Evolutionary conservation across 2,113 vertebrate genomes (phyloP), one percentile per base, ranked within the genome.

Genomic region (Pitta sordida): DNA sequence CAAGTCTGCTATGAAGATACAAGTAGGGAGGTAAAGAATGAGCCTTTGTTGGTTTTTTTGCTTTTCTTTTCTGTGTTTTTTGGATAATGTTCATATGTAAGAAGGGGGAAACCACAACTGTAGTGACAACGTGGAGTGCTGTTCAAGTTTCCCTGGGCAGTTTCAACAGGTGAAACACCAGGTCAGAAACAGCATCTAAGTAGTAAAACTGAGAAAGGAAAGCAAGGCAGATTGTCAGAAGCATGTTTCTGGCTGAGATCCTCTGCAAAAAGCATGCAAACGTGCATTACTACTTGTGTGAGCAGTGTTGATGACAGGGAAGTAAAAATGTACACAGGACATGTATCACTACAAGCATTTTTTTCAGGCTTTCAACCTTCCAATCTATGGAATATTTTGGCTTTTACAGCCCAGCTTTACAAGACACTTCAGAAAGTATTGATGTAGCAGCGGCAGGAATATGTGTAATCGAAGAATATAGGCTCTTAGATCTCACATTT

Each of bases 341-440:
- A 67, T 16, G 24, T 75, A 80, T 41, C 80, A 15, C 43, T 46
- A 69, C 56, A 78, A 37, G 39, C 36, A n/a, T 24, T 36, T 63
- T 69, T 90, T 83, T 36, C 30, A 67, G 56, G 26, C 21, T 83
- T 88, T 78, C 34, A 88, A 34, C 20, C 48, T 86, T 88, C 3
- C n/a, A 2, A 14, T 70, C 58, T 93, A 2, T 64, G 41, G 24
- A 95, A 75, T 71, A 75, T 29, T 39, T 88, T 75, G 21, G 8
- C 30, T 92, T 91, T 76, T 87, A 92, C 63, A 69, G 63, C 41
- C 69, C 82, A 84, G 70, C 32, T 93, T 91, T 86, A 69, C 58
- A 89, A 76, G 89, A 68, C 36, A 48, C n/a, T 77, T 62, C 73
- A 81, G 52, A 90, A 94, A 90, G 55, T 82, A 58, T 69, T 79